phyloP scores from a whole-genome alignment of 2,797 vertebrate genomes.

The Uromys caudimaculatus region DNA sequence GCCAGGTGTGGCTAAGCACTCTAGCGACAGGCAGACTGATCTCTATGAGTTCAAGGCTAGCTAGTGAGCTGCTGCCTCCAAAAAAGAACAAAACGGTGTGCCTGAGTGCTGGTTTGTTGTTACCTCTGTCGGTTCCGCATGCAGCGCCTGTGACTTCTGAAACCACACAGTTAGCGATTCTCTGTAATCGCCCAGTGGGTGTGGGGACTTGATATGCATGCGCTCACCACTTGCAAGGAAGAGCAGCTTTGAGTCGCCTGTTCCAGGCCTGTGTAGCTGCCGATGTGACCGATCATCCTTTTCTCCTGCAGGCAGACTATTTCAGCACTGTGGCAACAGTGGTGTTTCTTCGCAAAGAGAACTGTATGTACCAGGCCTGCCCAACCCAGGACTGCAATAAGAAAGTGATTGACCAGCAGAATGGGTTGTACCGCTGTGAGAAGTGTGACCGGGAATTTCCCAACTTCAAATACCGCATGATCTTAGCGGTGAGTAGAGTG shows the following conservation, averaged over 20 bases:
- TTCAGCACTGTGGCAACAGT: conserved; percentile 94
- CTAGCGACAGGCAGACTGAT: neutral
- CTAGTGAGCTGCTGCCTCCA: neutral
- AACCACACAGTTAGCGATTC: neutral
- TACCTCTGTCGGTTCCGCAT: neutral
- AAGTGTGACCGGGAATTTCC: conserved; percentile 98
- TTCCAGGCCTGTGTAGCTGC: conserved; percentile 6
- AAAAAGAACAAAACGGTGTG: neutral
- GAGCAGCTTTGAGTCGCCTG: neutral
- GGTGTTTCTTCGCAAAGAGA: conserved; percentile 96
- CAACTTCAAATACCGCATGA: conserved; percentile 98
- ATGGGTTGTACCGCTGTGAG: conserved; percentile 97
- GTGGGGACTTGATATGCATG: neutral
- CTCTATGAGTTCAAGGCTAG: neutral
- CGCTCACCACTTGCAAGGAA: neutral
- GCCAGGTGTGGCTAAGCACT: neutral
- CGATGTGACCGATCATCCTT: conserved; percentile 47
- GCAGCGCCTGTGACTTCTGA: neutral
- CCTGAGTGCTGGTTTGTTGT: conserved; percentile 36
- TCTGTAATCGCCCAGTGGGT: neutral
- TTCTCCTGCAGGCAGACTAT: conserved; percentile 93
- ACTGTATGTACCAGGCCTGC: conserved; percentile 98
- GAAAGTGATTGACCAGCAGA: conserved; percentile 98
- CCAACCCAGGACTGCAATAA: conserved; percentile 97
- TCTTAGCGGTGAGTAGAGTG: conserved; percentile 93